Base-by-base conservation (phyloP, 2,888 invertebrate species). In the Spicauda simplicius region DNA sequence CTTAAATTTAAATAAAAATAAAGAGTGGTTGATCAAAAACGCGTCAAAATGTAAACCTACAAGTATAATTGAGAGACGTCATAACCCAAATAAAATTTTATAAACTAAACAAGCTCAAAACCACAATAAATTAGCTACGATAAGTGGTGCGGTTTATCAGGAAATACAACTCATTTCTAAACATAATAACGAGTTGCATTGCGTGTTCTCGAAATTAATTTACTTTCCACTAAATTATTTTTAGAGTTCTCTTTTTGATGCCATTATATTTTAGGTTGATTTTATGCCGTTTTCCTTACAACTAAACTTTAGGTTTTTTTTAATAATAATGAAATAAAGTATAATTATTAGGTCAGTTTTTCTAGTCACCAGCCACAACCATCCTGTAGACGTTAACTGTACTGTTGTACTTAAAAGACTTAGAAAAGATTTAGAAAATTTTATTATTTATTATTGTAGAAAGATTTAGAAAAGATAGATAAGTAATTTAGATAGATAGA, bases 191-290 rank as follows among this genome's bases (percentile, higher is more conserved):
- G 74, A 82, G 80, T 81, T 80, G 71, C 81, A 83, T 92, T 87
- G 92, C 92, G 92, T 93, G 92, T 80, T 86, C 72, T 73, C 78
- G 73, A 88, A 89, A 88, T 91, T 90, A 89, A 90, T 90, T 91
- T 88, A 77, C 82, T 81, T 85, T 80, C 75, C 71, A 79, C 75
- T 80, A 76, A 74, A 77, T 81, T 79, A 83, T 81, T 81, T 81
- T 83, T 82, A 74, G 81, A 80, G 82, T 76, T 79, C 76, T 71
- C 64, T 55, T 53, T 30, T 41, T 48, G 54, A 45, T 63, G 33
- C 20, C 18, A 4, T 18, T 53, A 37, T 50, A 37, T 18, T 56
- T 16, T 8, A n/a, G 1, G 3, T 12, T 25, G 54, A n/a, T 54
- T 53, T 8, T 53, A 11, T 10, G 3, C 19, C 6, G 11, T 4